A percentile compares a stretch with the other conserved stretches of the same genome.
Conservation (phyloP, 2,888 invertebrate genomes). For the Melanostoma scalare region DNA sequence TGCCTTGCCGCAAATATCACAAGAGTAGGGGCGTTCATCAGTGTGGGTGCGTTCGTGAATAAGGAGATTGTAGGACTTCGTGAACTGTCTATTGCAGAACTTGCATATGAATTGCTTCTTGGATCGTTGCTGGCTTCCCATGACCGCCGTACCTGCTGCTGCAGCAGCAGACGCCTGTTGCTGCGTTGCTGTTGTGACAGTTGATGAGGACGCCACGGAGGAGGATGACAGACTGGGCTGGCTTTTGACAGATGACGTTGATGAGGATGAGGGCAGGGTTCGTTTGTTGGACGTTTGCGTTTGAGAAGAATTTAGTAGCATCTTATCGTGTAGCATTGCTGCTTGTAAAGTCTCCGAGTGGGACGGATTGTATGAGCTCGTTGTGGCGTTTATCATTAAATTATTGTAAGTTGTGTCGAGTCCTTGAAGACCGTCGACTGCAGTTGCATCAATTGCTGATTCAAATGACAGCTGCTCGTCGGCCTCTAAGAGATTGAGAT, state of each 20-base stretch:
- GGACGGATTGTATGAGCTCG: slow-evolving; percentile 76
- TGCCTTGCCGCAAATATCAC: slow-evolving; percentile 98
- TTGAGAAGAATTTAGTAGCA: slow-evolving; percentile 72
- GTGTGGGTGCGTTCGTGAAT: slow-evolving; percentile 99
- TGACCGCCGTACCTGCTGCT: slow-evolving; percentile 74
- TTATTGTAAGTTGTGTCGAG: slow-evolving; percentile 87
- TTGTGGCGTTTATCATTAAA: slow-evolving; percentile 87
- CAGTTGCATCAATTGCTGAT: slow-evolving; percentile 82
- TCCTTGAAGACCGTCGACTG: slow-evolving; percentile 76
- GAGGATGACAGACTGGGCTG: slow-evolving; percentile 54
- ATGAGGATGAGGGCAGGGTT: slow-evolving; percentile 53
- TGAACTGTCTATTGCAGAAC: slow-evolving; percentile 98
- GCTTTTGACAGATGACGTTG: slow-evolving; percentile 59
- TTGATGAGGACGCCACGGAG: slow-evolving; percentile 50
- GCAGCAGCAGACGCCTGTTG: slow-evolving; percentile 60
- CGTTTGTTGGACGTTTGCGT: slow-evolving; percentile 48
- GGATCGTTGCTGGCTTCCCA: slow-evolving; percentile 84
- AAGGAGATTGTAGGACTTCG: slow-evolving; percentile 96
- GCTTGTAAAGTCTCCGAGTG: slow-evolving; percentile 77
- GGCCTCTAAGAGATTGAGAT: slow-evolving; percentile 87
- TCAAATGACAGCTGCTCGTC: slow-evolving; percentile 88
- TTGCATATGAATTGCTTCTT: slow-evolving; percentile 99
- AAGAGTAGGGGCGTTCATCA: slow-evolving; percentile 97
- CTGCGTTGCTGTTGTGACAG: slow-evolving; percentile 53
- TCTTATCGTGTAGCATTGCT: slow-evolving; percentile 81